Base-by-base conservation (phyloP, 2,888 invertebrate genomes). In the Leptinotarsa tumamoca region DNA sequence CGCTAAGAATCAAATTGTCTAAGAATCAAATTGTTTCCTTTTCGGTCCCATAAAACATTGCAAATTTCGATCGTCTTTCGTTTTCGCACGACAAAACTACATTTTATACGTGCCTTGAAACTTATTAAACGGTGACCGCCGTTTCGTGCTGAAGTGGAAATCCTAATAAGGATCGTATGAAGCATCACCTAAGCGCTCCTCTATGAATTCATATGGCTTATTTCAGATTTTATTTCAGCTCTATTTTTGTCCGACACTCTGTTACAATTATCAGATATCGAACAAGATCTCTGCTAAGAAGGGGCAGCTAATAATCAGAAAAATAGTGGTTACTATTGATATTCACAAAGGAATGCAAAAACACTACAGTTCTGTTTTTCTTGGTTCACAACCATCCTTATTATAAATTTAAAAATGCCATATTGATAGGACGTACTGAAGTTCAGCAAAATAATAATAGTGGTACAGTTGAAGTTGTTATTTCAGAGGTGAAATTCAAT, bases 11-110 rank as follows among this genome's bases (percentile, higher is more conserved):
- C 43, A 10, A 43, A 43, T 43, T 43, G 43, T 43, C 1, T 43
- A 43, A 10, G 43, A 43, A 43, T 43, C 43, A 10, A 43, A 43
- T 43, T 43, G 43, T 43, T 61, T 23, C 17, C 21, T 23, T 27
- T 61, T 61, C 61, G 61, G 61, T 27, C 4, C 61, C 61, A 61
- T 61, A 61, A 23, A 61, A 21, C 61, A 27, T 61, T 61, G 54
- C 54, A 54, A 54, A 54, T 54, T 54, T 54, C 18, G 54, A 54
- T 54, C 54, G 18, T 18, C 54, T 54, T n/a, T 18, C 18, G 54
- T 3, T 5, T 61, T 61, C 23, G 61, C 61, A 61, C 61, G 61
- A 61, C 27, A 27, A 27, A 61, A 61, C 61, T 61, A 27, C 61
- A 61, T 61, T 23, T 61, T 61, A 4, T 61, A 61, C 61, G 61